These are phyloP conservation scores for Bombus cullumanus DNA, from an alignment of 1,140 invertebrate species.

Conservation along the genomic window DNA sequence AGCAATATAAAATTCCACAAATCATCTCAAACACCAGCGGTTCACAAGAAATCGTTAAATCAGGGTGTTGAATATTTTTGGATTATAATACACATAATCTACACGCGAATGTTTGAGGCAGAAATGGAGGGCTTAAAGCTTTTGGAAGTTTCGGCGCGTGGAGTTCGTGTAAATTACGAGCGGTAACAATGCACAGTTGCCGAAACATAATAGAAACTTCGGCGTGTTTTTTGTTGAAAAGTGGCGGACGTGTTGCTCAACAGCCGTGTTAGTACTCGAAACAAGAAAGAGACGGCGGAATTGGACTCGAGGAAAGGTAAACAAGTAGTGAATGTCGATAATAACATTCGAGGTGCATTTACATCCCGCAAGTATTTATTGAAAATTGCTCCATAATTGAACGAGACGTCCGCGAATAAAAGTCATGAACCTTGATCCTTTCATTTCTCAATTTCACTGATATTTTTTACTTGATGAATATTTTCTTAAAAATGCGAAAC, in stretches of 20 bases:
- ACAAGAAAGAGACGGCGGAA: not conserved
- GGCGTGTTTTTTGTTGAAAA: not conserved
- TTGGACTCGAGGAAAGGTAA: not conserved
- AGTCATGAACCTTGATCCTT: too few species aligned
- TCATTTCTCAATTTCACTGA: too few species aligned
- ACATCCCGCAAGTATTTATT: not conserved
- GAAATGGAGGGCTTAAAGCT: not conserved
- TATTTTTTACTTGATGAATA: too few species aligned
- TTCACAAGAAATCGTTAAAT: not conserved
- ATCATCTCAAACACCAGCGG: not conserved
- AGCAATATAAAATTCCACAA: not conserved
- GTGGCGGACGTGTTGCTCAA: not conserved
- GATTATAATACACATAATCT: not conserved
- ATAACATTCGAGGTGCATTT: constrained; percentile 20
- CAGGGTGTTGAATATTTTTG: not conserved
- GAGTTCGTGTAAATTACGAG: not conserved
- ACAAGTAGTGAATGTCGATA: constrained; percentile 4
- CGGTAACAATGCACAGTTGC: not conserved
- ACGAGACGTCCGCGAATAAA: too few species aligned
- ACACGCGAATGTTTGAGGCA: not conserved
- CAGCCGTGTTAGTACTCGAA: not conserved
- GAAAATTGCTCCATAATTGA: not conserved
- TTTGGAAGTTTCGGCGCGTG: not conserved
- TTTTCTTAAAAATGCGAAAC: too few species aligned
- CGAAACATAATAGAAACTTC: constrained; percentile 17